Evolutionary conservation across 2,888 invertebrate genomes (phyloP), one percentile per base, ranked within the genome.

Genomic region (Heliothis peltigera): DNA sequence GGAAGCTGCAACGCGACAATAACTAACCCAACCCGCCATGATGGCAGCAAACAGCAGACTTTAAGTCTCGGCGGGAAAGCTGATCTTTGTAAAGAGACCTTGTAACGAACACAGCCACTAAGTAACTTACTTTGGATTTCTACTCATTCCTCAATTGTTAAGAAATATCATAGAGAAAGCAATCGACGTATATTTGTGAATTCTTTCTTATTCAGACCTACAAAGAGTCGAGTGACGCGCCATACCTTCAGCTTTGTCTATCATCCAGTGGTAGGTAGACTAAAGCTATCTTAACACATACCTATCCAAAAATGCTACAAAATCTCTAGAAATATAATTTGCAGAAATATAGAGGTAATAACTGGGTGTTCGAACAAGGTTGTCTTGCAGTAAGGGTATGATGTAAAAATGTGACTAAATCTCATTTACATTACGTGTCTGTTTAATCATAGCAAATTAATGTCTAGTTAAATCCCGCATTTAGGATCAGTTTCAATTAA

Each of bases 341-440:
- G 12, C 32, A 8, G 32, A 32, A 12, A 32, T 10, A 32, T 32
- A n/a, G n/a, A n/a, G n/a, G n/a, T n/a, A 32, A 32, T 32, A 32
- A 48, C 60, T 64, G 35, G 66, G 53, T 77, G 74, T 67, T 70
- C 60, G 58, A 39, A 47, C 28, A 22, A 28, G 42, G 56, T 62
- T 51, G 69, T 53, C 71, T 71, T 77, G 75, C 79, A 77, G 74
- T 65, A 44, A 58, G 35, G 68, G 59, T 58, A 47, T 64, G 64
- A 57, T 44, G 65, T 64, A 43, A 64, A 68, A 54, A 54, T 39
- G 58, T 80, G 79, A 80, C 76, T 80, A 80, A 79, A 79, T 72
- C 80, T 80, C 79, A 79, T 79, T 79, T 80, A 79, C 79, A 79
- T 79, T 78, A 78, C 77, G 63, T 79, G 70, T 79, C 80, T 75